These are phyloP conservation scores for Phymanthus crucifer DNA, from an alignment of 92 coral and sea anemone genomes.

Conservation along the genomic window DNA sequence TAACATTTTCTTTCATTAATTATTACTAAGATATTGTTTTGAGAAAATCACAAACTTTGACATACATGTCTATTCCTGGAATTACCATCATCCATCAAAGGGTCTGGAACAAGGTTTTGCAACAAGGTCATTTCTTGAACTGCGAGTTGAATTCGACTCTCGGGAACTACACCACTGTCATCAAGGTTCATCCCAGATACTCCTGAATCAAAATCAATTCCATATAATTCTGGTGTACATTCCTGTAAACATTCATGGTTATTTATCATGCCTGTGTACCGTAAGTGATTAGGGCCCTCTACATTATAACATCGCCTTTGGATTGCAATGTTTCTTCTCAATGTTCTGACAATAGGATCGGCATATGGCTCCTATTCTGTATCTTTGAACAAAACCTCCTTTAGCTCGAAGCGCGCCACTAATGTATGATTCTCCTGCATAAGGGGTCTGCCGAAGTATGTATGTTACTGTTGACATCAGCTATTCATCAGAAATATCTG, in stretches of 20 bases:
- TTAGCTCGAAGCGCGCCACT: background rate
- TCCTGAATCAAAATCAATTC: conserved; percentile 55
- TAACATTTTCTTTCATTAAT: too few relatives aligned
- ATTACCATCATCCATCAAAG: conserved; percentile 65
- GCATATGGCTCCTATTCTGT: conserved; percentile 38
- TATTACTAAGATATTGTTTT: background rate
- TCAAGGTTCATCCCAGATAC: conserved; percentile 37
- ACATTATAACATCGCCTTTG: conserved; percentile 54
- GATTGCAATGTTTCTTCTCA: conserved; percentile 8
- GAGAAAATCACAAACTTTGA: background rate
- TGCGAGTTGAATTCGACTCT: conserved; percentile 42
- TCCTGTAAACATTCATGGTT: conserved; percentile 33
- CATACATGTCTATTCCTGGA: background rate
- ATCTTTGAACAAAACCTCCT: conserved; percentile 60
- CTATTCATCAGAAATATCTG: too few relatives aligned
- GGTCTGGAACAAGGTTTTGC: conserved; percentile 29
- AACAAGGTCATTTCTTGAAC: conserved; percentile 50
- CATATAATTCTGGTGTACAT: conserved; percentile 49
- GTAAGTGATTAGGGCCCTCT: conserved; percentile 37
- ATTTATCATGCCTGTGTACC: conserved; percentile 35
- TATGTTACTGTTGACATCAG: too few relatives aligned
- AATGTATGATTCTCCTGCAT: too few relatives aligned
- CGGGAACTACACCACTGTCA: conserved; percentile 59
- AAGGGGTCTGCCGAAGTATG: too few relatives aligned
- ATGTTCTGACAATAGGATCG: conserved; percentile 60